Base-by-base conservation (phyloP, 2,888 invertebrate species). In the Drosophila infuscata region DNA sequence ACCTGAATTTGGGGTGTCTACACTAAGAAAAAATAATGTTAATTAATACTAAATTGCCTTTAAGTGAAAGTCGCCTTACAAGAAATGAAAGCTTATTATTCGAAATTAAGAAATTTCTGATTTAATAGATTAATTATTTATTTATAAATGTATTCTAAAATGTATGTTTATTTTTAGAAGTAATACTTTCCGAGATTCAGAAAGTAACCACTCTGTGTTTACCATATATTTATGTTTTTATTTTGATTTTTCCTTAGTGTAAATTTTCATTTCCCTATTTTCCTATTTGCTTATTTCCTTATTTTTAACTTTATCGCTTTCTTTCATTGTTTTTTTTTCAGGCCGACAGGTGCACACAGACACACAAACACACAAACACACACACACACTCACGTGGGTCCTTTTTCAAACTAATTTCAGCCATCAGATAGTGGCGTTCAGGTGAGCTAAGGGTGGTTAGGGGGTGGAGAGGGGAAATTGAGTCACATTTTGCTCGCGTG, bases 361-460 rank as follows among this genome's bases (percentile, higher is more conserved):
- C 46, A 46, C 20, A 41, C 3, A 41, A 25, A 25, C 20, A 25
- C 20, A 25, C 20, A 25, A n/a, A n/a, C 4, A 17, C 7, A 41
- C 6, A 20, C 12, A 20, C 20, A 43, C 20, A 46, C 70, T 74
- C 75, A 82, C 74, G 74, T 72, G 63, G 76, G 70, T 62, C 58
- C 68, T 53, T 79, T 73, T 75, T 70, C 75, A 76, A 86, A 89
- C 86, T 78, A 88, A 85, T 85, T 89, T 85, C 83, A 78, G 79
- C 77, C 71, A 76, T 84, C 76, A 72, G 70, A 74, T 63, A 53
- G 38, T 9, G 46, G 25, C 25, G 15, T 46, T 15, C 35, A 32
- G 43, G 30, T n/a, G 9, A 15, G n/a, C 3, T 11, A 15, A 35
- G 17, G 41, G 5, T 2, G 9, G 17, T 15, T 17, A 11, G 38